A percentile compares a stretch with the other conserved stretches of the same genome.
These are phyloP conservation scores for Lepeophtheirus nordmannii DNA, from an alignment of 2,888 invertebrate genomes.

Conservation along the genomic window DNA sequence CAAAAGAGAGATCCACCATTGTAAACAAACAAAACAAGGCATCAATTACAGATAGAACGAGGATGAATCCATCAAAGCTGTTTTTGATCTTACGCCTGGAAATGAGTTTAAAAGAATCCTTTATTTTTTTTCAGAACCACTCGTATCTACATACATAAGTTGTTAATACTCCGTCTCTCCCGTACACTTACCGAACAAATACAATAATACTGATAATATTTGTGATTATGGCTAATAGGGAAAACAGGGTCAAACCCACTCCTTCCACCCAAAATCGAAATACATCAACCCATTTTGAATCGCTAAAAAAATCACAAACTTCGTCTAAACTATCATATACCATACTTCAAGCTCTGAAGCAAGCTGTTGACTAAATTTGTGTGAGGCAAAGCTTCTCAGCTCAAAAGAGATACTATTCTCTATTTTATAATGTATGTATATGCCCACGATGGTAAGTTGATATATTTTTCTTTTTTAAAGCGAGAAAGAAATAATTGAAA, in stretches of 20 bases:
- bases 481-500: too few species aligned
- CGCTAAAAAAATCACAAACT: too few species aligned
- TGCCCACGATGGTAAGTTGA: too few species aligned
- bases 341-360: too few species aligned
- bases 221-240: background rate
- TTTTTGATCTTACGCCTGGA: constrained; percentile 12
- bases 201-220: constrained; percentile 13
- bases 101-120: background rate
- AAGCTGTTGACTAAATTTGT: too few species aligned
- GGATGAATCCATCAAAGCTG: constrained; percentile 12
- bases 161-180: background rate
- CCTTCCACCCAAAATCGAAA: constrained; percentile 18
- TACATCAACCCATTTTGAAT: too few species aligned
- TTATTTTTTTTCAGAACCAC: background rate
- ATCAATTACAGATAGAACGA: constrained; percentile 10
- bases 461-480: too few species aligned
- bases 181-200: constrained; percentile 8
- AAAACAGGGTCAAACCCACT: background rate
- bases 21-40: constrained; percentile 7
- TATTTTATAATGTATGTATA: too few species aligned
- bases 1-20: constrained; percentile 12
- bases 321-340: too few species aligned
- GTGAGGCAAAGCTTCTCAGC: too few species aligned
- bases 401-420: too few species aligned
- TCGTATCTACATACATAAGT: too few species aligned